Base-by-base conservation (phyloP, 2,888 invertebrate genomes). In the Eupithecia centaureata region DNA sequence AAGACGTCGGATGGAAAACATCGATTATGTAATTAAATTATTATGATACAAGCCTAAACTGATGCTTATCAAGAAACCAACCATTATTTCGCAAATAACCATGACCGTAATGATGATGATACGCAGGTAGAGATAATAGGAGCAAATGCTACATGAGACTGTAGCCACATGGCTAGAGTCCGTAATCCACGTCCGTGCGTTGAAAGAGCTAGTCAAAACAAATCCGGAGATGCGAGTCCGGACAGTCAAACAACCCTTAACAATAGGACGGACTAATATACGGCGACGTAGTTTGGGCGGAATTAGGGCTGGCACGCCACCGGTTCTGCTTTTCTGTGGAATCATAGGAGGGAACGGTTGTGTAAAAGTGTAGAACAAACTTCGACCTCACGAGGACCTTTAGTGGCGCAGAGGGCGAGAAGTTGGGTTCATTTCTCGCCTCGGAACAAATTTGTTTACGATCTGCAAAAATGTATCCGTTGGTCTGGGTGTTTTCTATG, bases 201-300 rank as follows among this genome's bases (percentile, higher is more conserved):
- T 10, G 32, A 30, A 33, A 18, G 56, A 57, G n/a, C n/a, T 66
- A 42, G 61, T 66, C 63, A 65, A 60, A 69, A 67, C 66, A 58
- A 66, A 66, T 61, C 66, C 42, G 22, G 57, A 61, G 63, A 65
- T 60, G 56, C 52, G 56, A 61, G 57, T 63, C 63, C 57, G 52
- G 52, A 25, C 69, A 52, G 67, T 65, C 71, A 66, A 68, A 71
- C 64, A 59, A 51, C 56, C 65, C 60, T 52, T 60, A 28, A 65
- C 65, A 62, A 69, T 66, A 66, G 60, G 35, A 52, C 61, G 70
- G 51, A 57, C 68, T 70, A 68, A 69, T 71, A 73, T 67, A 66
- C 61, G n/a, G 59, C 63, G 63, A 64, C 66, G 52, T 32, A 57
- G 63, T 66, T 64, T 67, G 57, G 66, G 61, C 54, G 18, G 12